Evolutionary conservation across 1,140 invertebrate genomes (phyloP), one percentile per base, ranked within the genome.

Genomic region (Brachionus koreanus): DNA sequence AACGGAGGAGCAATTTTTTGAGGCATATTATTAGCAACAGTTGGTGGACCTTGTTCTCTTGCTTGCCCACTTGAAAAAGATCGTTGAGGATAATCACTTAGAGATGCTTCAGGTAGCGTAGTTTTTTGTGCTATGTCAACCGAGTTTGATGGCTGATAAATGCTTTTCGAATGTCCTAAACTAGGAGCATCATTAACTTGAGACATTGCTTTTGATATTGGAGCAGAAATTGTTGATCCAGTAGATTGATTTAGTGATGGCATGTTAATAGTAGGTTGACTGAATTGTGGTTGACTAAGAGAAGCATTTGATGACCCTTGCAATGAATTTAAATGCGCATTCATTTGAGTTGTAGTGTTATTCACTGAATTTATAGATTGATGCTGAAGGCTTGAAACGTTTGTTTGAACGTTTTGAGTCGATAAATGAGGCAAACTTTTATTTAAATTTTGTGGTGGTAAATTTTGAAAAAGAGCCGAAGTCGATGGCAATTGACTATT

Each of bases 371-470:
- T 57, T n/a, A 6, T 16, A n/a, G 49, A 16, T 33, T 29, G 12
- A 33, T 2, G 6, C 10, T 37, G 25, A 5, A 37, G 5, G 12
- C 3, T 29, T 33, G 63, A 25, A 3, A 0, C 63, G n/a, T 65
- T 65, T n/a, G 12, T 3, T 63, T 23, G 19, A 12, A 16, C 12
- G 4, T 63, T 63, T 63, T 63, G 57, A 25, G 57, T 63, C 0
- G 57, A 13, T 37, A 65, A 65, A 5, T 65, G 63, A 0, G 63
- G 25, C n/a, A 65, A 37, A 23, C 35, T 69, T 69, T 42, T 69
- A 33, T 69, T 69, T 10, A 69, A 9, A 42, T 10, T 69, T 69
- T 69, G 65, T 1, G 65, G n/a, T 69, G 65, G 65, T 69, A 69
- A 39, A 69, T 69, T 69, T 69, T 69, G 65, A 42, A 69, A 69